Evolutionary conservation across 2,113 vertebrate genomes (phyloP).

Genomic region (Gavialis gangeticus): DNA sequence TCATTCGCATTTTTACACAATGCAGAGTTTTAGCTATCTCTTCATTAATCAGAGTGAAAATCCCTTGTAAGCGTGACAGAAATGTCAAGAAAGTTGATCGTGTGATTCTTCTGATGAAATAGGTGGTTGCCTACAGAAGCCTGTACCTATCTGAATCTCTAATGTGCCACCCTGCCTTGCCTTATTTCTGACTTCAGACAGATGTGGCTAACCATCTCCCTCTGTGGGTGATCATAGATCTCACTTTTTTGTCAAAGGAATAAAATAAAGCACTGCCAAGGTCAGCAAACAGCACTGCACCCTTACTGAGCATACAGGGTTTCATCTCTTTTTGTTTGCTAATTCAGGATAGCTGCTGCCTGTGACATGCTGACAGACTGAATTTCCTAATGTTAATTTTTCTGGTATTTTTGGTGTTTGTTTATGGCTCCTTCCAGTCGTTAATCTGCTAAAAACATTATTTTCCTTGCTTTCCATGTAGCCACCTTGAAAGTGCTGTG

Average conservation of each 20-base stretch:
- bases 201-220: too few species aligned
- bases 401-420: neutral
- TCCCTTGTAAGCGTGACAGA: neutral
- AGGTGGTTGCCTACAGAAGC: too few species aligned
- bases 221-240: too few species aligned
- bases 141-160: too few species aligned
- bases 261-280: neutral
- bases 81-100: neutral
- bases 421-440: neutral
- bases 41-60: neutral
- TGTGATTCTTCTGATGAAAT: too few species aligned
- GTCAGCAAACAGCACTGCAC: neutral
- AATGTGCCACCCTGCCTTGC: too few species aligned
- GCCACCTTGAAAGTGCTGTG: neutral
- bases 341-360: neutral
- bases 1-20: neutral
- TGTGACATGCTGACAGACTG: neutral
- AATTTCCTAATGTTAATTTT: neutral
- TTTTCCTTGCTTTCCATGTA: neutral
- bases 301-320: neutral
- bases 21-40: conserved; percentile 4
- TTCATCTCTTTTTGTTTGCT: neutral
- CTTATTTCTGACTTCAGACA: too few species aligned
- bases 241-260: neutral
- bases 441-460: neutral